Conservation (phyloP, 2,888 invertebrate species). For the Tholera decimalis region DNA sequence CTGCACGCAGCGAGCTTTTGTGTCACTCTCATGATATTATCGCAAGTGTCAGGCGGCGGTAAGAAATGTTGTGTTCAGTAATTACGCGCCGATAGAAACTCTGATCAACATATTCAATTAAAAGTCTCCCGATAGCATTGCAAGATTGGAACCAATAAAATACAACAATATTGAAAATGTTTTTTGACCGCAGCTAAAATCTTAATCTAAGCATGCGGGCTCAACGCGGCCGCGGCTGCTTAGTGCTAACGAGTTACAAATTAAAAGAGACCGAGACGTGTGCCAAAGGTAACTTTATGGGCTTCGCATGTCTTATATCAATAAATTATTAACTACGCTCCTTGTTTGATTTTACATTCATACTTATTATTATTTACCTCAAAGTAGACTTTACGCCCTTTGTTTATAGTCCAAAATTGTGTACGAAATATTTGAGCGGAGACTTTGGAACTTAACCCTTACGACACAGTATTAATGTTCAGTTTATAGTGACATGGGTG, state of each 20-base stretch:
- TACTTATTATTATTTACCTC: slow-evolving; percentile 78
- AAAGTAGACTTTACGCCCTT: slow-evolving; percentile 81
- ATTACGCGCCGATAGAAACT: slow-evolving; percentile 65
- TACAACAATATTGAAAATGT: slow-evolving; percentile 72
- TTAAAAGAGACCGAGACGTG: slow-evolving; percentile 89
- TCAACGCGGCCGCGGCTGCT: slow-evolving; percentile 69
- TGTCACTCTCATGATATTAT: slow-evolving; percentile 1
- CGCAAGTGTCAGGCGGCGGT: neutral
- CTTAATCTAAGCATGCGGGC: slow-evolving; percentile 82
- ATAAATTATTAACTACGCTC: slow-evolving; percentile 91
- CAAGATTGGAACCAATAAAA: slow-evolving; percentile 68
- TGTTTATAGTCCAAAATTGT: slow-evolving; percentile 81
- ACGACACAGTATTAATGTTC: slow-evolving; percentile 79
- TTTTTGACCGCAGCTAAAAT: slow-evolving; percentile 78
- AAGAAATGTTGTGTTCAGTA: slow-evolving; percentile 58
- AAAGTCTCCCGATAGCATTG: slow-evolving; percentile 69
- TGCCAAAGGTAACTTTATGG: slow-evolving; percentile 91
- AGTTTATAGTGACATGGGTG: slow-evolving; percentile 80
- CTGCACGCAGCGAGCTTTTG: slow-evolving; percentile 17
- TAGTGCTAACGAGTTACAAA: slow-evolving; percentile 90
- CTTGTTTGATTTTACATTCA: slow-evolving; percentile 89
- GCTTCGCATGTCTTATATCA: slow-evolving; percentile 91
- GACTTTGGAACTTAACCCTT: slow-evolving; percentile 84
- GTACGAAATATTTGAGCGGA: slow-evolving; percentile 60
- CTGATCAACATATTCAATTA: slow-evolving; percentile 72